Evolutionary conservation across 2,113 vertebrate genomes (phyloP).

Genomic region (Vidua chalybeata): DNA sequence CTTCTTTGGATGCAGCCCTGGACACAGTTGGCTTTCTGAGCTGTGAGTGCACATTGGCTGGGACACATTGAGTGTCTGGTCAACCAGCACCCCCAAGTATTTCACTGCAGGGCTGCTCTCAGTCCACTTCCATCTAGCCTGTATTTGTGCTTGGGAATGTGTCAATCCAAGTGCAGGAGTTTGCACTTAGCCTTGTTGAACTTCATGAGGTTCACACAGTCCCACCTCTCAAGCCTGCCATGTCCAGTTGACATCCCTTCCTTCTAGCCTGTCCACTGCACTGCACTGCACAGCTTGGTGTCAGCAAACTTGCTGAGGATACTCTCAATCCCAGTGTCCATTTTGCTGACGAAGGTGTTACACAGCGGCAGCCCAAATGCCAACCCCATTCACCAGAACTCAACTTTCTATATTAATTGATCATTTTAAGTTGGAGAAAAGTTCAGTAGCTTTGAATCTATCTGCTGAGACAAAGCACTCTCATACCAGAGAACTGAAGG

Average conservation of each 20-base stretch:
- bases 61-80: neutral
- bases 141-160: neutral
- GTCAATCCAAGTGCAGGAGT: neutral
- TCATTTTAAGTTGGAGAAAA: neutral
- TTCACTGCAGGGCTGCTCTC: neutral
- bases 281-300: neutral
- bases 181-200: neutral
- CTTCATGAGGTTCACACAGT: neutral
- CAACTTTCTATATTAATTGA: neutral
- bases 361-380: rapidly evolving
- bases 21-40: neutral
- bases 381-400: neutral
- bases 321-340: neutral
- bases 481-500: neutral
- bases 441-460: neutral
- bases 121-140: neutral
- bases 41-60: neutral
- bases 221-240: neutral
- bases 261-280: neutral
- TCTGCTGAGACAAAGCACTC: neutral
- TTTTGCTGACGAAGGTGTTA: neutral
- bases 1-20: neutral
- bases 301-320: neutral
- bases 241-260: neutral
- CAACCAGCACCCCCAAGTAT: neutral